phyloP scores from a whole-genome alignment of 1,140 invertebrate genomes.

The Bursaphelenchus mucronatus region DNA sequence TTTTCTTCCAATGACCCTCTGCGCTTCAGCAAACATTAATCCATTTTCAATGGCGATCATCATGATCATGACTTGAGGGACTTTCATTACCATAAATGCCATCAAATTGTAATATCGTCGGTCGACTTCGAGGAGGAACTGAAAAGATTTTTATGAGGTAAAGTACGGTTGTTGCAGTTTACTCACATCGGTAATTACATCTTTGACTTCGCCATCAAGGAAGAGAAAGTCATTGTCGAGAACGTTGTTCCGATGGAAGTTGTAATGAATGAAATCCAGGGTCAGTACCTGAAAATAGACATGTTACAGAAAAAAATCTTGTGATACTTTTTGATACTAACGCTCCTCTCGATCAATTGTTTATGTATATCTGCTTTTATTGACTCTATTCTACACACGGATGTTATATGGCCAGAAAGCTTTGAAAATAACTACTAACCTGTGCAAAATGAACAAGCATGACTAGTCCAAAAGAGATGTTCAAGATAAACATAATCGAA shows the following conservation, averaged over 20 bases:
- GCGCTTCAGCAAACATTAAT: not conserved
- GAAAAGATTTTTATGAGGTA: too few relatives aligned
- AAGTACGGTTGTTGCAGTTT: not conserved
- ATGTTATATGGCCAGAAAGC: too few relatives aligned
- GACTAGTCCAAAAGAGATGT: conserved; percentile 8
- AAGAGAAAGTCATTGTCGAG: conserved; percentile 6
- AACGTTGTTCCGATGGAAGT: not conserved
- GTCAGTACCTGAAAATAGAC: conserved; percentile 1
- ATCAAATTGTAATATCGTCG: conserved; percentile 9
- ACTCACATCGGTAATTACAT: too few relatives aligned
- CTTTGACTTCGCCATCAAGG: too few relatives aligned
- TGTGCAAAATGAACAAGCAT: conserved; percentile 2
- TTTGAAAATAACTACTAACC: not conserved
- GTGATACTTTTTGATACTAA: not conserved
- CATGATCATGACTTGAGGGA: conserved; percentile 9
- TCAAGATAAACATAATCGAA: conserved; percentile 2
- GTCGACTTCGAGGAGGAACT: conserved; percentile 5
- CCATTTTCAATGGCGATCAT: conserved; percentile 5
- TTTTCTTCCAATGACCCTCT: not conserved
- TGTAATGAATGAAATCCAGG: conserved; percentile 1
- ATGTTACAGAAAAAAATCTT: too few relatives aligned
- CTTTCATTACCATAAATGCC: conserved; percentile 8
- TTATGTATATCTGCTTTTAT: too few relatives aligned
- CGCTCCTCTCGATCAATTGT: too few relatives aligned
- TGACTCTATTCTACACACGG: too few relatives aligned